Conservation (phyloP, 2,797 vertebrate genomes). For the Kryptopterus vitreolus region DNA sequence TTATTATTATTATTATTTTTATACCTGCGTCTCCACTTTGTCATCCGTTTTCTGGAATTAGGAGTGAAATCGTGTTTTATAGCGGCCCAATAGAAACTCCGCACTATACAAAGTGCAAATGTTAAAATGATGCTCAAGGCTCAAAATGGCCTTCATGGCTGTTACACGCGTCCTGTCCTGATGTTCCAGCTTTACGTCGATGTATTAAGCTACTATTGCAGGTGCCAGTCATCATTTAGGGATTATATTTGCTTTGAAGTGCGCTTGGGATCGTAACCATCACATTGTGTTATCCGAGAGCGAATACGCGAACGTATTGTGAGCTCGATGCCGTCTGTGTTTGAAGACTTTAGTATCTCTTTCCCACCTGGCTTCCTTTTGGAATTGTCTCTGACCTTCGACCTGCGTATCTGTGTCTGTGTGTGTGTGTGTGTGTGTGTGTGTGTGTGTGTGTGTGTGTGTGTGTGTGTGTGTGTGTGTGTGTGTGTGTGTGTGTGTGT, state of each 20-base stretch:
- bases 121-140: slow-evolving; percentile 34
- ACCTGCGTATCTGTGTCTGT: no score
- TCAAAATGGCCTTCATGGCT: background rate
- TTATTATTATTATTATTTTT: no score
- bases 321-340: slow-evolving; percentile 9
- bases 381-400: slow-evolving; percentile 64
- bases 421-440: no score
- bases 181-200: slow-evolving; percentile 40
- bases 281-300: slow-evolving; percentile 44
- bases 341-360: slow-evolving; percentile 53
- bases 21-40: slow-evolving; percentile 50
- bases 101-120: slow-evolving; percentile 40
- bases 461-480: no score
- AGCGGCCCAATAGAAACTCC: slow-evolving; percentile 21
- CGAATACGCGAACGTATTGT: slow-evolving; percentile 21
- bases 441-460: no score
- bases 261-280: slow-evolving; percentile 35
- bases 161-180: slow-evolving; percentile 25
- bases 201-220: slow-evolving; percentile 39
- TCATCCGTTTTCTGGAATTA: background rate
- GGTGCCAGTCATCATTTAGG: slow-evolving; percentile 47
- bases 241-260: slow-evolving; percentile 50
- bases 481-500: no score
- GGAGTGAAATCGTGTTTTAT: background rate
- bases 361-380: slow-evolving; percentile 49